Evolutionary conservation across 1,140 invertebrate genomes (phyloP).

Genomic region (Oncopeltus fasciatus): DNA sequence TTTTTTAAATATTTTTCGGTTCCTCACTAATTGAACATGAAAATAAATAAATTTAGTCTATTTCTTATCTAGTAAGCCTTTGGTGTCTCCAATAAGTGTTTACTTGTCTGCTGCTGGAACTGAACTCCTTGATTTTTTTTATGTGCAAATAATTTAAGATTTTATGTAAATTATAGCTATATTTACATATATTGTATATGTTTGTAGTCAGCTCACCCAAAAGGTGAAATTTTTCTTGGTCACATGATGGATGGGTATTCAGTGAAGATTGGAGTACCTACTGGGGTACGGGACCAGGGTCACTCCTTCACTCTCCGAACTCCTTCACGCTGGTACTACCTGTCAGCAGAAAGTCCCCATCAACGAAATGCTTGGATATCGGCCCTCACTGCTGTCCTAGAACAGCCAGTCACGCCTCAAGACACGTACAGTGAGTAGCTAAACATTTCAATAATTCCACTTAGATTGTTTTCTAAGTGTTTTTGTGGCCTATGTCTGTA

Average conservation of each 20-base stretch:
- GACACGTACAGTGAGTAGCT: constrained; percentile 55
- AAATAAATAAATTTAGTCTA: no score
- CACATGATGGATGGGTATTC: constrained; percentile 58
- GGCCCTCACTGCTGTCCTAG: constrained; percentile 57
- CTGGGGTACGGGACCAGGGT: constrained; percentile 53
- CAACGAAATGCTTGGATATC: constrained; percentile 69
- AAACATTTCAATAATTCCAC: constrained; percentile 1
- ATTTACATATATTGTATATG: background rate
- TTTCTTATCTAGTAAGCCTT: no score
- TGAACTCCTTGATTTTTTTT: background rate
- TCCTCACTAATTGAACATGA: no score
- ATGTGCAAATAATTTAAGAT: background rate
- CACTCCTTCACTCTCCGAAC: constrained; percentile 78
- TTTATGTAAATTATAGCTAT: background rate
- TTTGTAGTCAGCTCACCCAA: constrained; percentile 61
- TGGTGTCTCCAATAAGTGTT: background rate
- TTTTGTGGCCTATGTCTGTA: constrained; percentile 9
- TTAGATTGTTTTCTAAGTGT: constrained; percentile 12
- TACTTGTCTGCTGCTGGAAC: background rate
- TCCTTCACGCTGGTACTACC: constrained; percentile 61
- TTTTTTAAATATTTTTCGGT: no score
- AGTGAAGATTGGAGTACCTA: constrained; percentile 43
- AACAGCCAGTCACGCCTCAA: constrained; percentile 59
- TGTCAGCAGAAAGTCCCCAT: constrained; percentile 63
- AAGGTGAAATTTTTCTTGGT: constrained; percentile 81